phyloP scores from a whole-genome alignment of 2,797 vertebrate genomes.

The Schizopygopsis pylzovi region DNA sequence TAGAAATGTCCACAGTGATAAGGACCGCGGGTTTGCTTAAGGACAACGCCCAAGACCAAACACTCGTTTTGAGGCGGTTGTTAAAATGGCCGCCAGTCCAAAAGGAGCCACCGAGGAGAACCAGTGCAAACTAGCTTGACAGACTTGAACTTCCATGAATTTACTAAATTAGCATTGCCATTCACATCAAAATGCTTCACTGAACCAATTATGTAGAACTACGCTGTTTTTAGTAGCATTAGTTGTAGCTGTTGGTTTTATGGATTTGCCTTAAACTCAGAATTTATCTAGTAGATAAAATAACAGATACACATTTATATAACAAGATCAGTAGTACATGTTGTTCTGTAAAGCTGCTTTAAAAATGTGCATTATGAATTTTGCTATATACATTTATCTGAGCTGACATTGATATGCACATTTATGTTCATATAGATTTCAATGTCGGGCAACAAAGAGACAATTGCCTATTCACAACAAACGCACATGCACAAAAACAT shows the following conservation, averaged over 20 bases:
- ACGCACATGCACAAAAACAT: not conserved
- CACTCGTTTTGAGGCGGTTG: constrained; percentile 38
- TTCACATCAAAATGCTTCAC: constrained; percentile 9
- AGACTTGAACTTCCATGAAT: constrained; percentile 28
- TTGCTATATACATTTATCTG: not conserved
- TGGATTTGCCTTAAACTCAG: not conserved
- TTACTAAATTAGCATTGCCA: constrained; percentile 12
- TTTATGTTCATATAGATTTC: not conserved
- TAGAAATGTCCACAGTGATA: constrained; percentile 52
- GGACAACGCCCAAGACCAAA: constrained; percentile 37
- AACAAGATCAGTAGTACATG: not conserved
- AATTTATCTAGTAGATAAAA: not conserved
- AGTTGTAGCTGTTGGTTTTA: not conserved
- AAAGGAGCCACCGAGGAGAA: constrained; percentile 48
- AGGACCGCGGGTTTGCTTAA: constrained; percentile 27
- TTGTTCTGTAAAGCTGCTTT: not conserved
- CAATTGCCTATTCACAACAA: not conserved
- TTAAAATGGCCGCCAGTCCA: constrained; percentile 53
- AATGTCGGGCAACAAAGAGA: not conserved
- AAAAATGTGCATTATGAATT: not conserved
- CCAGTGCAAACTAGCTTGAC: constrained; percentile 47
- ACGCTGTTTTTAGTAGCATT: not conserved
- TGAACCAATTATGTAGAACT: not conserved
- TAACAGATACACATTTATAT: not conserved
- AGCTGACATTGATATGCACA: not conserved